Conservation (phyloP, 2,113 vertebrate genomes). For the Corydoras maculifer region DNA sequence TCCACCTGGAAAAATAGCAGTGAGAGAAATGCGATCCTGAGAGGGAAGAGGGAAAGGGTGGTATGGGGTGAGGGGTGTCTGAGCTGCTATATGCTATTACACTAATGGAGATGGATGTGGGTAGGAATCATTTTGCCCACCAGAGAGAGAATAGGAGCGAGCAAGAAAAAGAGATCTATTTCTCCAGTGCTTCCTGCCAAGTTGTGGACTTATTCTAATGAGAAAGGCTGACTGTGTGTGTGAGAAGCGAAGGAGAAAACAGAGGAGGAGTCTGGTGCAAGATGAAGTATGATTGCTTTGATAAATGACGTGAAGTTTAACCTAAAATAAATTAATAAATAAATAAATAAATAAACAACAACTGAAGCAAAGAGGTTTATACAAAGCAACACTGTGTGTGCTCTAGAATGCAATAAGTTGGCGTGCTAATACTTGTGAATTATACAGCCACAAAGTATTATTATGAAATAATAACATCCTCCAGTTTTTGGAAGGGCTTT, state of each 20-base stretch:
- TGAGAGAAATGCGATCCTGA: constrained; percentile 58
- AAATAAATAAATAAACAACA: too few relatives aligned
- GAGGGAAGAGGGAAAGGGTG: constrained; percentile 13
- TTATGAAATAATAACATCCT: too few relatives aligned
- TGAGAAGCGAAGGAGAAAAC: constrained; percentile 18
- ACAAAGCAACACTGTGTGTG: too few relatives aligned
- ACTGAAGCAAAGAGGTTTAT: too few relatives aligned
- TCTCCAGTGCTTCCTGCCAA: constrained; percentile 44
- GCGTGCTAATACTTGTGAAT: too few relatives aligned
- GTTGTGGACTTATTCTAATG: constrained; percentile 51
- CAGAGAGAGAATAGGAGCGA: constrained; percentile 13
- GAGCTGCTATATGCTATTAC: constrained; percentile 45
- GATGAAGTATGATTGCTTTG: constrained; percentile 29
- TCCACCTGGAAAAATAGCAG: constrained; percentile 63
- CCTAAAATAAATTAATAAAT: too few relatives aligned
- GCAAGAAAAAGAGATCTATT: constrained; percentile 46
- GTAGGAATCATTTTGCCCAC: constrained; percentile 55
- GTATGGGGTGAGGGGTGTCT: constrained; percentile 43
- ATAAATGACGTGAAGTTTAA: constrained; percentile 11
- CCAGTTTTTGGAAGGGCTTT: too few relatives aligned
- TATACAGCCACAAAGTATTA: too few relatives aligned
- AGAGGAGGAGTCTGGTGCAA: constrained; percentile 20
- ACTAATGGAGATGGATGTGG: constrained; percentile 71
- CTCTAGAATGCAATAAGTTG: too few relatives aligned
- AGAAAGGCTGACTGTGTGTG: constrained; percentile 25